Percentiles rank a stretch among this genome's conserved stretches.
Conservation (phyloP, 2,113 vertebrate genomes). For the Tetrax tetrax region DNA sequence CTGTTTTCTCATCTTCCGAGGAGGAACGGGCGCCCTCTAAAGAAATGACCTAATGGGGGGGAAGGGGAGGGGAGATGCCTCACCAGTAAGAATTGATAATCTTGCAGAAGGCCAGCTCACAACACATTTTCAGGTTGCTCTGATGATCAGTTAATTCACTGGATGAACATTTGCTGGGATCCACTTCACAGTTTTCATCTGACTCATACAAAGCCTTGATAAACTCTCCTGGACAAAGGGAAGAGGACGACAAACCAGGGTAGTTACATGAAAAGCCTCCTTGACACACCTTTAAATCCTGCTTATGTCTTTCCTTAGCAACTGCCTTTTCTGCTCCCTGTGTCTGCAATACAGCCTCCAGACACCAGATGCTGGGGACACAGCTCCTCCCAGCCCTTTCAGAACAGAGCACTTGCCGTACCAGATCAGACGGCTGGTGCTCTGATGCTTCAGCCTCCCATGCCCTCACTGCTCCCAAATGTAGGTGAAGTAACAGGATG, state of each 20-base stretch:
- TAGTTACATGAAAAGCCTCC: constrained; percentile 19
- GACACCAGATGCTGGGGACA: constrained; percentile 5
- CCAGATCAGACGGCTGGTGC: not conserved
- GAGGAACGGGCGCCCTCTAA: not conserved
- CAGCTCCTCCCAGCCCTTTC: not conserved
- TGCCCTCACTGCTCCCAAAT: not conserved
- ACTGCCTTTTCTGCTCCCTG: not conserved
- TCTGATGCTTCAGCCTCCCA: not conserved
- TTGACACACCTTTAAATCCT: constrained; percentile 38
- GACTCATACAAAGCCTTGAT: constrained; percentile 96
- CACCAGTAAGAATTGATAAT: constrained; percentile 99
- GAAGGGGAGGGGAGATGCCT: constrained; percentile 25
- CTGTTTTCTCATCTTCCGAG: not conserved
- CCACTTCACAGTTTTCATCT: constrained; percentile 96
- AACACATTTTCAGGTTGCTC: constrained; percentile 98
- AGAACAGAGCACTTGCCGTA: not conserved
- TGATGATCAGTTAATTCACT: constrained; percentile 88
- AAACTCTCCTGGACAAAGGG: constrained; percentile 86
- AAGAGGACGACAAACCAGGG: constrained; percentile 2
- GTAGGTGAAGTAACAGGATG: not conserved
- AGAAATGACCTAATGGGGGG: not conserved
- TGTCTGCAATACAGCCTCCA: not conserved
- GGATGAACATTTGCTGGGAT: constrained; percentile 86
- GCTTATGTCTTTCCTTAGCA: constrained; percentile 12
- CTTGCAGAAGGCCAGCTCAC: constrained; percentile 97